Evolutionary conservation across 2,888 invertebrate genomes (phyloP), one percentile per base, ranked within the genome.

Genomic region (Metacarcinus magister): DNA sequence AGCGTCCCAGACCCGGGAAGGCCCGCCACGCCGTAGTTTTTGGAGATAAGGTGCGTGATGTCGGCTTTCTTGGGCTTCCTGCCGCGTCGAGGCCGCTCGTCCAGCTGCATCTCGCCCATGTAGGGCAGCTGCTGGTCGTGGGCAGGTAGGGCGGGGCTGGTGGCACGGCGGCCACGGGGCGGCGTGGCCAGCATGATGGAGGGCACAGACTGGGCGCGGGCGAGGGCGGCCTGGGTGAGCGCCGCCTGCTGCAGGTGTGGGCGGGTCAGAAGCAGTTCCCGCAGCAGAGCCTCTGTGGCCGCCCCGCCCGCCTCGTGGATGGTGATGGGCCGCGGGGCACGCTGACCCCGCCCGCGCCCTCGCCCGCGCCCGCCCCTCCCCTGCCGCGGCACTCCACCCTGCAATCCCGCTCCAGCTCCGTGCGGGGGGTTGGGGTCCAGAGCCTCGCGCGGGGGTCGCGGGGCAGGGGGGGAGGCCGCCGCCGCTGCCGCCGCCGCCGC

Each of bases 61-160:
- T 99, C 99, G 0, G 99, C 99, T 97, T 99, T 99, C 97, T 99
- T 99, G 0, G 99, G 99, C 97, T 99, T 99, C 32, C 99, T 98
- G 0, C 99, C 99, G 96, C 99, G 98, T 75, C 99, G 98, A 0
- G 99, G 99, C 97, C 99, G 98, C 23, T 98, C 98, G 97, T 99
- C 99, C 95, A 99, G 97, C 0, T 99, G 99, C 98, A 99, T 99
- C 97, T 99, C 99, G 0, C 99, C 99, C 99, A 99, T 99, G 97
- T 99, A 99, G 0, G 99, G 99, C 92, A 99, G 98, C 97, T 99
- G 93, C 4, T 95, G 94, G 32, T 92, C 93, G 44, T 92, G 92
- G 48, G 90, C 67, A 43, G 93, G 67, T 10, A 93, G 32, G n/a
- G 94, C 96, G 46, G 96, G 93, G 54, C 92, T 82, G 95, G 94